Evolutionary conservation across 2,113 vertebrate genomes (phyloP).

Genomic region (Xenopus tropicalis): DNA sequence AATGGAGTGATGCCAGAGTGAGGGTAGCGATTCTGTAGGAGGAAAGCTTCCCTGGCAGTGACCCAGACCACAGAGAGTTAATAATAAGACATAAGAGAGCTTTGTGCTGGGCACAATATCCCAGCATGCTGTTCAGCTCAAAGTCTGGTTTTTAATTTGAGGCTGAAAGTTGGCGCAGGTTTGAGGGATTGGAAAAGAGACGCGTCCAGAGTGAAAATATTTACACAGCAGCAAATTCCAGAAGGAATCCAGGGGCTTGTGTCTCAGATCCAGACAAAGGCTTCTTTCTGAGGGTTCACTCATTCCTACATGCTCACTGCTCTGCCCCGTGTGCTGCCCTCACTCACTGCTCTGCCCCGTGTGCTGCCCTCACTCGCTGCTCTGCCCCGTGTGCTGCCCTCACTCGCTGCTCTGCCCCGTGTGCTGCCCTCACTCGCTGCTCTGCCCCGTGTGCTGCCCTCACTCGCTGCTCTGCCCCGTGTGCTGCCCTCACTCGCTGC

Average conservation of each 20-base stretch:
- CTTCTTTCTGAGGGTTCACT: slow-evolving; percentile 35
- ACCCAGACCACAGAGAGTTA: slow-evolving; percentile 42
- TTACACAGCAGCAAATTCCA: slow-evolving; percentile 46
- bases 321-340: slow-evolving; percentile 10
- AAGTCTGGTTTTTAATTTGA: slow-evolving; percentile 45
- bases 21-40: background rate
- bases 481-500: too few relatives aligned
- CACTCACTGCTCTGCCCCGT: background rate
- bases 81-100: slow-evolving; percentile 43
- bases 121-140: slow-evolving; percentile 38
- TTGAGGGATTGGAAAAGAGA: slow-evolving; percentile 44
- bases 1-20: background rate
- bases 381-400: background rate
- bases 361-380: background rate
- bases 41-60: slow-evolving; percentile 5
- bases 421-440: too few relatives aligned
- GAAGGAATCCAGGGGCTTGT: slow-evolving; percentile 41
- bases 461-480: background rate
- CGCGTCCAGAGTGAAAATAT: slow-evolving; percentile 45
- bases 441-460: background rate
- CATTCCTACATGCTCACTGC: slow-evolving; percentile 4
- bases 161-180: slow-evolving; percentile 42
- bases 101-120: slow-evolving; percentile 42
- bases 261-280: slow-evolving; percentile 41
- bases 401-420: background rate